Conservation (phyloP, 2,797 vertebrate genomes). For the Holocentrus rufus region DNA sequence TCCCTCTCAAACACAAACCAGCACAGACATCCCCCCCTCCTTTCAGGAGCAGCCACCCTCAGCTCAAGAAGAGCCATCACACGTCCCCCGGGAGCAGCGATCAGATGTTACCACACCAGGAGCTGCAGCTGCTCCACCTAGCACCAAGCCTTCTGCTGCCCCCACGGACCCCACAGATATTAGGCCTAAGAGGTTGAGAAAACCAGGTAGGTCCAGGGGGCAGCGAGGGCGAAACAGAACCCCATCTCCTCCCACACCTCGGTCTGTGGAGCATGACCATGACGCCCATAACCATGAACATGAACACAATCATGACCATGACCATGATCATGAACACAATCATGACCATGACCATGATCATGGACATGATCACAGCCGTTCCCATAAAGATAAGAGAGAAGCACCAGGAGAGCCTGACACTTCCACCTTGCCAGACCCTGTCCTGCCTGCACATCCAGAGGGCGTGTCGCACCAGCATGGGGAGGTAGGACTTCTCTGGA, state of each 20-base stretch:
- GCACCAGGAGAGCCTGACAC: constrained; percentile 72
- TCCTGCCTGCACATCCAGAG: constrained; percentile 63
- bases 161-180: constrained; percentile 61
- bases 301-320: not conserved
- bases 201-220: constrained; percentile 37
- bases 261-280: constrained; percentile 1
- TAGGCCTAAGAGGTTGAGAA: constrained; percentile 53
- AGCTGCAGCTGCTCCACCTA: constrained; percentile 51
- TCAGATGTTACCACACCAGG: not conserved
- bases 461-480: constrained; percentile 82
- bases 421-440: constrained; percentile 45
- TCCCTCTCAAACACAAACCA: constrained; percentile 59
- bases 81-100: constrained; percentile 6
- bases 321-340: constrained; percentile 43
- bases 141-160: constrained; percentile 17
- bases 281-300: constrained; percentile 18
- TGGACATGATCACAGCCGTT: constrained; percentile 56
- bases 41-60: constrained; percentile 69
- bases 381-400: constrained; percentile 85
- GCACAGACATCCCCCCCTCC: constrained; percentile 71
- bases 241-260: constrained; percentile 6
- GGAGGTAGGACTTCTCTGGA: constrained; percentile 81
- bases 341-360: constrained; percentile 10
- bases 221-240: constrained; percentile 55
- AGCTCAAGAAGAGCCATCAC: constrained; percentile 9